phyloP scores from a whole-genome alignment of 2,113 vertebrate genomes.

The Ophiodon elongatus region DNA sequence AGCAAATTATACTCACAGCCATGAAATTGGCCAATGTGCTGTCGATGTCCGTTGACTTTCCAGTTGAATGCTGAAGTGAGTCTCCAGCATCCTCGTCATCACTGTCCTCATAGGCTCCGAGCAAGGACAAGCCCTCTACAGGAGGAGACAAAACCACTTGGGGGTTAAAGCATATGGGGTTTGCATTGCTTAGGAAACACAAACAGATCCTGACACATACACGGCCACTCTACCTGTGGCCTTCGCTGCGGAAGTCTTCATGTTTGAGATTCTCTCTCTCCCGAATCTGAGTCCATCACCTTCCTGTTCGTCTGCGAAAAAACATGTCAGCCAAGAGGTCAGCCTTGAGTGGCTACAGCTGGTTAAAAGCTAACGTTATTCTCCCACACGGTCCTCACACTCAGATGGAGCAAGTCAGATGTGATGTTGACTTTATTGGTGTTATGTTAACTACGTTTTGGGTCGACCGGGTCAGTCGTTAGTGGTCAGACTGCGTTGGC shows the following conservation, averaged over 20 bases:
- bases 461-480: accelerated
- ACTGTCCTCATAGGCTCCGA: conserved; percentile 96
- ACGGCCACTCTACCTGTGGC: conserved; percentile 87
- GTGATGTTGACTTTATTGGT: neutral
- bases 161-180: neutral
- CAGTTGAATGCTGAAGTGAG: conserved; percentile 27
- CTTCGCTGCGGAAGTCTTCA: conserved; percentile 87
- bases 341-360: neutral
- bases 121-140: conserved; percentile 93
- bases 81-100: conserved; percentile 92
- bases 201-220: neutral
- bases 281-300: conserved; percentile 81
- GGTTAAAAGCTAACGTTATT: neutral
- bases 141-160: neutral
- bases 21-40: conserved; percentile 97
- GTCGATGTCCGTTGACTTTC: conserved; percentile 91
- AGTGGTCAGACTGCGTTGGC: neutral
- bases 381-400: neutral
- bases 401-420: too few relatives aligned
- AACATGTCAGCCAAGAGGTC: conserved; percentile 1
- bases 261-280: conserved; percentile 76
- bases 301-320: conserved; percentile 89
- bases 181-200: too few relatives aligned
- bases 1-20: conserved; percentile 87
- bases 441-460: accelerated